Conservation (phyloP, 2,113 vertebrate species). For the Oenanthe oenanthe region DNA sequence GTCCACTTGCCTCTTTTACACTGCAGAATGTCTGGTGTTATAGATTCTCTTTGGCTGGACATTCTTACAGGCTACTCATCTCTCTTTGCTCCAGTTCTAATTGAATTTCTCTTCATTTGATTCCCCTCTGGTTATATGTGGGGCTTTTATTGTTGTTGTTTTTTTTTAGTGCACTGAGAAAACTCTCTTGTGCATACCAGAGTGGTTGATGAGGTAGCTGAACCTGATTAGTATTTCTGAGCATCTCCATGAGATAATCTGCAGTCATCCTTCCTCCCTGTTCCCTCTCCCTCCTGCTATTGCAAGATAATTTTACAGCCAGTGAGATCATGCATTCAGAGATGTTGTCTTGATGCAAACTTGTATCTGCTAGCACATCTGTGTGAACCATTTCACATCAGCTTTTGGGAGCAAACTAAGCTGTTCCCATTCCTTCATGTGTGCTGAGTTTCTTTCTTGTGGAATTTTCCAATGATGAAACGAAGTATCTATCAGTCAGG, state of each 20-base stretch:
- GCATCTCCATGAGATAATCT: neutral
- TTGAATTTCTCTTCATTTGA: neutral
- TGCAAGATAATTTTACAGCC: neutral
- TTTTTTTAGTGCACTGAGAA: neutral
- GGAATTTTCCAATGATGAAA: constrained; percentile 23
- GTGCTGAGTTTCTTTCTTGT: neutral
- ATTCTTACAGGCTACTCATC: neutral
- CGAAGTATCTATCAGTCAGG: neutral
- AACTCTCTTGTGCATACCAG: neutral
- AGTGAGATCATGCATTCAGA: constrained; percentile 14
- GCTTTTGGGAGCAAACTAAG: neutral
- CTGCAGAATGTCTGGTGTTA: neutral
- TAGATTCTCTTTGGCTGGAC: neutral
- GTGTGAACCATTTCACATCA: constrained; percentile 1
- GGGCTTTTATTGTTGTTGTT: neutral
- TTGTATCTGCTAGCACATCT: neutral
- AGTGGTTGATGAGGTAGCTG: neutral
- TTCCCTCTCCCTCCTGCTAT: neutral
- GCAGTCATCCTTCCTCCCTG: neutral
- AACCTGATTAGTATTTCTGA: neutral
- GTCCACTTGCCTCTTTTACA: neutral
- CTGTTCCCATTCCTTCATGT: neutral
- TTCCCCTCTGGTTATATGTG: neutral
- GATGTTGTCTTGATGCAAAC: constrained; percentile 1
- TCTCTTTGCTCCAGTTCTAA: neutral